Conservation (phyloP, 2,113 vertebrate species). For the Barbus barbus region DNA sequence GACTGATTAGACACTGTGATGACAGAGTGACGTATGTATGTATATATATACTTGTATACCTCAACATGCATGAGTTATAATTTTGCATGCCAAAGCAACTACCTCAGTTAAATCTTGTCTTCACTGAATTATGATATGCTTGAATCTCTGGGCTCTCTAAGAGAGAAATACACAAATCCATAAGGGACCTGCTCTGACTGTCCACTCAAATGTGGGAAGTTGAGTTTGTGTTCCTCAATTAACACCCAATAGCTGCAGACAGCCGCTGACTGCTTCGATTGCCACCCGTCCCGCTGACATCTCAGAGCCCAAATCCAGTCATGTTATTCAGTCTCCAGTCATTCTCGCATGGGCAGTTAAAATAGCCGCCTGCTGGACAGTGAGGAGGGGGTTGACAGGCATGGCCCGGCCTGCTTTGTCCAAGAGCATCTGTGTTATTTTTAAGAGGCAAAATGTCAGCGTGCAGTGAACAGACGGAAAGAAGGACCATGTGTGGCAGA, state of each 20-base stretch:
- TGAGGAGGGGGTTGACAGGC: conserved; percentile 41
- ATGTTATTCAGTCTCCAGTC: conserved; percentile 62
- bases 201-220: conserved; percentile 50
- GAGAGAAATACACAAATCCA: neutral
- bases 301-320: conserved; percentile 65
- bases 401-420: conserved; percentile 25
- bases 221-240: conserved; percentile 61
- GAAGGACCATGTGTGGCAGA: conserved; percentile 55
- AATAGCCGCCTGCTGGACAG: conserved; percentile 62
- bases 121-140: neutral
- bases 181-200: neutral
- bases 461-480: conserved; percentile 66
- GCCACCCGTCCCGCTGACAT: neutral
- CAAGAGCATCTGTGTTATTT: conserved; percentile 73
- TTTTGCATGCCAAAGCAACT: neutral
- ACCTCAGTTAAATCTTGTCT: neutral
- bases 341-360: conserved; percentile 62
- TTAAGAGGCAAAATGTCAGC: conserved; percentile 74
- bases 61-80: neutral
- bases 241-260: conserved; percentile 62
- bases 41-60: too few species aligned
- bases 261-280: conserved; percentile 57
- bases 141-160: too few species aligned
- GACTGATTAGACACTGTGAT: too few species aligned
- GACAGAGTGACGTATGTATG: too few species aligned